Conservation (phyloP, 1,140 invertebrate species). For the Idris sp. region DNA sequence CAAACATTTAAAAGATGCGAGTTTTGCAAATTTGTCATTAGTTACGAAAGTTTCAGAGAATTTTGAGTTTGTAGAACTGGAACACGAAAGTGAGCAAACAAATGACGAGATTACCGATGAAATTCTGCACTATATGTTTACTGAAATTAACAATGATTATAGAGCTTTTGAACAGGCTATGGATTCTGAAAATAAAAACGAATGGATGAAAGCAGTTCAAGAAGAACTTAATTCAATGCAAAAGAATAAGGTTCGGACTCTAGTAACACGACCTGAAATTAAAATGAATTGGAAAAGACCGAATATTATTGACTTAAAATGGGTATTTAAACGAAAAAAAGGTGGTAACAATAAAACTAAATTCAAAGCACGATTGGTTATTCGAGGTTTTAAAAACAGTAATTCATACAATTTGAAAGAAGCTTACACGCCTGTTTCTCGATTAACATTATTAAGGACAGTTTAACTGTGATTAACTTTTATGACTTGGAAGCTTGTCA, state of each 20-base stretch:
- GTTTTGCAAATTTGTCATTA: too few species aligned
- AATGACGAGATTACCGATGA: too few species aligned
- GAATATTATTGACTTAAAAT: constrained; percentile 17
- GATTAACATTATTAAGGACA: constrained; percentile 4
- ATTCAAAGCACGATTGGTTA: constrained; percentile 39
- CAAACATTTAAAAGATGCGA: too few species aligned
- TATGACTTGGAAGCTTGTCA: constrained; percentile 10
- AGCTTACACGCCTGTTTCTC: constrained; percentile 42
- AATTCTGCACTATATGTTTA: too few species aligned
- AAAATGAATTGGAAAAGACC: constrained; percentile 5
- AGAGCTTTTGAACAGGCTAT: too few species aligned
- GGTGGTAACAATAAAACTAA: background rate
- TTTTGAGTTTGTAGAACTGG: too few species aligned
- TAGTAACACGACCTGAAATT: constrained; percentile 1
- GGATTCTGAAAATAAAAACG: too few species aligned
- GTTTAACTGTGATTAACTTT: constrained; percentile 10
- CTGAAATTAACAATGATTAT: too few species aligned
- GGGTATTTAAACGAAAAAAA: constrained; percentile 12
- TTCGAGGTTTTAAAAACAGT: constrained; percentile 30
- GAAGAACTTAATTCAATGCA: constrained; percentile 24
- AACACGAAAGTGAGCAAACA: too few species aligned
- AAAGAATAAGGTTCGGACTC: constrained; percentile 20
- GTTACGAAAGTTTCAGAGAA: too few species aligned
- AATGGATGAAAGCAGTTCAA: too few species aligned
- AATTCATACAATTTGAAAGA: constrained; percentile 64